Evolutionary conservation across 1,140 invertebrate species (phyloP).

Genomic region (Drosophila aff.): DNA sequence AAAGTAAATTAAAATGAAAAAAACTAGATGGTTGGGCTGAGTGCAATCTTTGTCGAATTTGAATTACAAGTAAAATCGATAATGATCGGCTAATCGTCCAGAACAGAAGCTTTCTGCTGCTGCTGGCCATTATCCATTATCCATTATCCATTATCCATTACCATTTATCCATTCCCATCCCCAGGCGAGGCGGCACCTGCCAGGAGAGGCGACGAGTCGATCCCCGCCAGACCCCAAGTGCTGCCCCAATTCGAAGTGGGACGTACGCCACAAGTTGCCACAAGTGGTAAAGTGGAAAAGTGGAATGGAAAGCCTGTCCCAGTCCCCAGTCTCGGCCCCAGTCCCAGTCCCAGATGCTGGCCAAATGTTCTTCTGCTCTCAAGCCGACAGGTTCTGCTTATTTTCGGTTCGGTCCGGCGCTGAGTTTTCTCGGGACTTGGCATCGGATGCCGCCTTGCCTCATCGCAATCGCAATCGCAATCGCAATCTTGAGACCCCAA

Average conservation of each 20-base stretch:
- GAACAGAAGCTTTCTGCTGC: constrained; percentile 22
- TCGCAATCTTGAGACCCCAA: background rate
- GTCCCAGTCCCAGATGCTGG: constrained; percentile 22
- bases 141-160: constrained; percentile 1
- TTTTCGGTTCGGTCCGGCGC: constrained; percentile 25
- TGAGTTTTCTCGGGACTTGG: background rate
- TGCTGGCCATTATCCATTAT: background rate
- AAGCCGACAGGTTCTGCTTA: constrained; percentile 68
- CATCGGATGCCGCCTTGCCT: background rate
- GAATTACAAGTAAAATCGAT: constrained; percentile 48
- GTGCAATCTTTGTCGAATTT: background rate
- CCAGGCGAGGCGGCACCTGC: constrained; percentile 31
- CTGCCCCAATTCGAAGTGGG: constrained; percentile 59
- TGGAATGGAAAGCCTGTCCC: constrained; percentile 76
- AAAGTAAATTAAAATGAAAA: background rate
- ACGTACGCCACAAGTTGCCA: constrained; percentile 48
- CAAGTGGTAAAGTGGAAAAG: constrained; percentile 73
- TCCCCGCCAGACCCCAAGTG: constrained; percentile 1
- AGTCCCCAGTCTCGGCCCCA: background rate
- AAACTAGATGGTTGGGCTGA: background rate
- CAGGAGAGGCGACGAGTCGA: background rate
- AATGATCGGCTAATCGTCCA: constrained; percentile 34
- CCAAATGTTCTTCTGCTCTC: constrained; percentile 78
- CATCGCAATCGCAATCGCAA: too few species aligned
- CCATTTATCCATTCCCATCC: background rate